Evolutionary conservation across 2,888 invertebrate genomes (phyloP).

Genomic region (Epistrophe grossulariae): DNA sequence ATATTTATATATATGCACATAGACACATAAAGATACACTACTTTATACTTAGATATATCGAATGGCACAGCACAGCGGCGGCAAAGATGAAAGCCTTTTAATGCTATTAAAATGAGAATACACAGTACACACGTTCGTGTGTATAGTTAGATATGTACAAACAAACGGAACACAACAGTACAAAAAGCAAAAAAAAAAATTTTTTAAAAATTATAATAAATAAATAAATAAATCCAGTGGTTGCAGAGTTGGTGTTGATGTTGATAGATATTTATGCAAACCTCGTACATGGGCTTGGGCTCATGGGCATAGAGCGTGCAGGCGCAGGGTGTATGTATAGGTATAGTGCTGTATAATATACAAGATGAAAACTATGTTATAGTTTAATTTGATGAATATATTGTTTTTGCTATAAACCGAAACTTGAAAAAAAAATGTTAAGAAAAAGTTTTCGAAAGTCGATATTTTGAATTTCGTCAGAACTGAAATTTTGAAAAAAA

Average conservation of each 20-base stretch:
- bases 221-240: conserved; percentile 59
- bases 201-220: conserved; percentile 43
- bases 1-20: neutral
- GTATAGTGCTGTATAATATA: too few relatives aligned
- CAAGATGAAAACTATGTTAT: too few relatives aligned
- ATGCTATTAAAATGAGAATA: conserved; percentile 30
- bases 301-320: neutral
- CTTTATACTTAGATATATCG: conserved; percentile 38
- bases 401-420: too few relatives aligned
- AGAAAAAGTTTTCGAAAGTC: too few relatives aligned
- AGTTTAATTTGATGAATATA: too few relatives aligned
- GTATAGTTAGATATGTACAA: neutral
- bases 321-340: too few relatives aligned
- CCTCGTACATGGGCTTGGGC: conserved; percentile 49
- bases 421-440: too few relatives aligned
- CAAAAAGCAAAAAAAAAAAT: neutral
- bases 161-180: conserved; percentile 18
- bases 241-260: conserved; percentile 46
- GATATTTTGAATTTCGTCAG: too few relatives aligned
- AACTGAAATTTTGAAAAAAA: too few relatives aligned
- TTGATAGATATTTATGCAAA: conserved; percentile 58
- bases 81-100: conserved; percentile 63
- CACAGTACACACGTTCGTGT: conserved; percentile 15
- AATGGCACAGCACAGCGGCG: conserved; percentile 35
- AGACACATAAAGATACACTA: neutral